Percentiles rank a stretch among this genome's conserved stretches.
Evolutionary conservation across 2,888 invertebrate species (phyloP).

Genomic region (Actias luna): DNA sequence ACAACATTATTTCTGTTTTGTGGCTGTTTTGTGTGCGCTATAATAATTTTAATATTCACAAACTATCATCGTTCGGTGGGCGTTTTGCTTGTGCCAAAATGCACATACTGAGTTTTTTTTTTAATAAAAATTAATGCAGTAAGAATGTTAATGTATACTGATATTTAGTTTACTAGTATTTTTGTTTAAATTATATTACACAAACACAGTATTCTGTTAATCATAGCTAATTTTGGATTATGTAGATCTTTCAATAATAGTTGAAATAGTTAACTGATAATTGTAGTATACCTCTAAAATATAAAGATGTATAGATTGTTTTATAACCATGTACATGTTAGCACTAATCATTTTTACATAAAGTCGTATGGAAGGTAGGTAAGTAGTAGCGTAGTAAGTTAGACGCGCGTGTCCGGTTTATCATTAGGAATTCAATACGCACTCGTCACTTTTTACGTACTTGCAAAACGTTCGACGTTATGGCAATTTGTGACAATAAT

Average conservation of each 20-base stretch:
- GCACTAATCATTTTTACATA: background rate
- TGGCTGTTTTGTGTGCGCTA: constrained; percentile 9
- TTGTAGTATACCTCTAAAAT: background rate
- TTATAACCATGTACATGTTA: background rate
- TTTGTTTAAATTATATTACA: constrained; percentile 1
- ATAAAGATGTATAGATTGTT: too few species aligned
- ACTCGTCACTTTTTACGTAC: background rate
- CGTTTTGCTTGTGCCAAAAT: constrained; percentile 11
- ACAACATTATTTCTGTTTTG: constrained; percentile 5
- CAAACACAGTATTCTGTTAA: background rate
- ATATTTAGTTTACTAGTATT: background rate
- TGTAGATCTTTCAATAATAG: background rate
- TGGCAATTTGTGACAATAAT: background rate
- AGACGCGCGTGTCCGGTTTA: background rate
- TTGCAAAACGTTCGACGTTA: background rate
- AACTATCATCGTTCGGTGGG: constrained; percentile 1
- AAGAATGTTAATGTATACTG: constrained; percentile 11
- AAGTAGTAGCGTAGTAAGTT: background rate
- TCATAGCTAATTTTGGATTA: background rate
- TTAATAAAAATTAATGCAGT: constrained; percentile 22
- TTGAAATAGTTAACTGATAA: background rate
- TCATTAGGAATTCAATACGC: background rate
- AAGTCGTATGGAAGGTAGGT: background rate
- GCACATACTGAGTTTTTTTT: background rate
- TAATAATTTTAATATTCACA: constrained; percentile 10